Conservation (phyloP, 1,140 invertebrate genomes). For the Phortica variegata region DNA sequence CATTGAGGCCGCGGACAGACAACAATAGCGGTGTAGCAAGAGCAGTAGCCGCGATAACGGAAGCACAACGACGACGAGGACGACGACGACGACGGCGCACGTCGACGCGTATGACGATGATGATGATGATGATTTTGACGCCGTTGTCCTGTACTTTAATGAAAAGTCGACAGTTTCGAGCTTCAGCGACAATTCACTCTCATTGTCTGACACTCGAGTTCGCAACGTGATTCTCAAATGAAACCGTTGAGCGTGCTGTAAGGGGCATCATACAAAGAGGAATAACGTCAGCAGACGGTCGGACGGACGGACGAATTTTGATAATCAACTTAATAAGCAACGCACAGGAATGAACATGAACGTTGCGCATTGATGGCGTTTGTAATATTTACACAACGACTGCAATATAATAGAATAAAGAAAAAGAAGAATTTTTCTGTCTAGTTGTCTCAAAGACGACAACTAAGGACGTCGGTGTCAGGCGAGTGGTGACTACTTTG, state of each 20-base stretch:
- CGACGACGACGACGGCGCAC: constrained; percentile 36
- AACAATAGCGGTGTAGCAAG: neutral
- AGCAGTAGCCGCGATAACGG: constrained; percentile 1
- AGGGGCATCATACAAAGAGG: constrained; percentile 14
- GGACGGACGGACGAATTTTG: neutral
- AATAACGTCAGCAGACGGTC: neutral
- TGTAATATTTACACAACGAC: constrained; percentile 31
- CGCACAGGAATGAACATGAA: neutral
- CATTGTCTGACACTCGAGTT: constrained; percentile 32
- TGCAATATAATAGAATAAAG: neutral
- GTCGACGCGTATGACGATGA: constrained; percentile 6
- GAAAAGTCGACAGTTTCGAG: constrained; percentile 8
- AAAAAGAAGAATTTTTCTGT: neutral
- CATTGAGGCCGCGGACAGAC: neutral
- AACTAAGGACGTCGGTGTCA: constrained; percentile 17
- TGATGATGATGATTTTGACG: constrained; percentile 27
- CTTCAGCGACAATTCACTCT: constrained; percentile 9
- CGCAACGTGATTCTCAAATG: constrained; percentile 13
- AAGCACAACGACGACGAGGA: constrained; percentile 17
- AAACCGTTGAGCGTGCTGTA: too few species aligned
- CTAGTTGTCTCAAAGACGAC: too few species aligned
- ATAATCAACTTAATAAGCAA: constrained; percentile 19
- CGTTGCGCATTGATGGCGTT: constrained; percentile 18
- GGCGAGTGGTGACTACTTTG: constrained; percentile 36
- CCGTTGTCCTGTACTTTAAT: too few species aligned